A percentile compares a stretch with the other conserved stretches of the same genome.
Conservation (phyloP, 2,113 vertebrate genomes). For the Rhinopomastus cyanomelas region DNA sequence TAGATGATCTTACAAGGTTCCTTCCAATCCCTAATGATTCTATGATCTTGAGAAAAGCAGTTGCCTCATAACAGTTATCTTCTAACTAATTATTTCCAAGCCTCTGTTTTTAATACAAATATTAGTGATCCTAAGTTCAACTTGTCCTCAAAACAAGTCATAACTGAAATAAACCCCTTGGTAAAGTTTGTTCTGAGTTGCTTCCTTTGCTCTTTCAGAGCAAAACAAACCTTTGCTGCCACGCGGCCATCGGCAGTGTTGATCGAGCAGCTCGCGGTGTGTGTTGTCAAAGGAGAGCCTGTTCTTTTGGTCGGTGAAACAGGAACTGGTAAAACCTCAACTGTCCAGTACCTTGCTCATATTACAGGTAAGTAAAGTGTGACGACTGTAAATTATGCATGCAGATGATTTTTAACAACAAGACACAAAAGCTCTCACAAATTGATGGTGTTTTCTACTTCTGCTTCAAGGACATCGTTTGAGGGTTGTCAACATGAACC, state of each 20-base stretch:
- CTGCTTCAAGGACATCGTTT: constrained; percentile 84
- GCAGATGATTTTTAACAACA: background rate
- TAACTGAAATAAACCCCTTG: background rate
- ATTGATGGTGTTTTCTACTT: background rate
- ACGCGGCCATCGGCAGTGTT: constrained; percentile 89
- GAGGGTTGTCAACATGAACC: constrained; percentile 96
- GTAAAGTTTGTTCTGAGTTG: background rate
- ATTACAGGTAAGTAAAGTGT: constrained; percentile 81
- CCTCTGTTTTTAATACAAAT: background rate
- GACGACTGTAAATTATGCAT: background rate
- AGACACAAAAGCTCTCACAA: fast-evolving
- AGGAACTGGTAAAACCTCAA: constrained; percentile 94
- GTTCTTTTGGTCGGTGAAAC: constrained; percentile 96
- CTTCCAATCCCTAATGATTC: too few relatives aligned
- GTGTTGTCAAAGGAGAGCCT: constrained; percentile 87
- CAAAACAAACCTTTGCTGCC: constrained; percentile 87
- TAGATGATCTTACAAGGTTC: too few relatives aligned
- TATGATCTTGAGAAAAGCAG: background rate
- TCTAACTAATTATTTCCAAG: background rate
- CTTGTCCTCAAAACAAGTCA: background rate
- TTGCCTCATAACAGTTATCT: background rate
- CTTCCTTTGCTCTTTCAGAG: constrained; percentile 64
- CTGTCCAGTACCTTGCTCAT: constrained; percentile 90
- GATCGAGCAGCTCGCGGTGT: constrained; percentile 91
- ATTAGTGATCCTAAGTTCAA: background rate